Evolutionary conservation across 1,140 invertebrate genomes (phyloP), one percentile per base, ranked within the genome.

Genomic region (Aricia agestis): DNA sequence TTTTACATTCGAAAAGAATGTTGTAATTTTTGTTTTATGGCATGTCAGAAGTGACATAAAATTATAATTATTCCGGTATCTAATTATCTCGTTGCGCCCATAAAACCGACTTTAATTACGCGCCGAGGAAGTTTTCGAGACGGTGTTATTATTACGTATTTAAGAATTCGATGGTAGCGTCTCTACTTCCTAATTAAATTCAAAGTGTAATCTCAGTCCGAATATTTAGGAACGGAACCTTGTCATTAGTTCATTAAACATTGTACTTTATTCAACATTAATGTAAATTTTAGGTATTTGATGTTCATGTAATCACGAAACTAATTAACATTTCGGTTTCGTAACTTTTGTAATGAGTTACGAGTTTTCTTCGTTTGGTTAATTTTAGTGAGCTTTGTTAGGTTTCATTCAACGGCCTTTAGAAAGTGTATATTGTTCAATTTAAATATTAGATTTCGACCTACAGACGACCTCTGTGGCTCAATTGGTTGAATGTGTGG

Each of bases 1-100:
- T 65, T 63, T 70, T 70, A 70, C 68, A 70, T 70, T 65, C 61
- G 41, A n/a, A 70, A 70, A 65, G 68, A 69, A 69, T 69, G 68
- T 69, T 69, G 68, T 69, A 63, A 69, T 69, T 69, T 69, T 63
- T 63, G 68, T 61, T 69, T 25, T 61, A 63, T 19, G 58, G 58
- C 68, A 61, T 69, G 68, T 69, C 58, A 36, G 59, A 36, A 41
- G 58, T 69, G 58, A 69, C 31, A 69, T 36, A 17, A 69, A 59
- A 69, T 61, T 61, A 61, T 61, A 59, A 69, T 61, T 69, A 59
- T 61, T 59, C 31, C 68, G 68, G 68, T 61, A 42, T 36, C 36
- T 61, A 32, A 57, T 63, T 63, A 63, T 63, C 59, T 63, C 59
- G 10, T 19, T 63, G 59, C 59, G 59, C 11, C 59, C 59, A 19